These are phyloP conservation scores for Ormia ochracea DNA, from an alignment of 2,888 invertebrate genomes.

Conservation along the genomic window DNA sequence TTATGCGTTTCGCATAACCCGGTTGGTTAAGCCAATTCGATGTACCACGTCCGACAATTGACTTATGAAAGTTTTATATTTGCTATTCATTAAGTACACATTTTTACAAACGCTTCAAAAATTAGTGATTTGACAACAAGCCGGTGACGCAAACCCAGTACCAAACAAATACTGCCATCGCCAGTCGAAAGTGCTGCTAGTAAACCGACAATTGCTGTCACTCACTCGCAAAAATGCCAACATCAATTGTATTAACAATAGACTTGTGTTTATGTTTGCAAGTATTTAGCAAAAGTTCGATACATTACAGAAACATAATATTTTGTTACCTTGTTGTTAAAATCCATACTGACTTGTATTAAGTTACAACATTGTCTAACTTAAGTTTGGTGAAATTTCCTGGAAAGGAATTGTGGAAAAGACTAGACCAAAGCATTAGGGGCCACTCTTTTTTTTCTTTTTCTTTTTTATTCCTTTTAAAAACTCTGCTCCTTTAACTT, in stretches of 20 bases:
- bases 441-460: background rate
- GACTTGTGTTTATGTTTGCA: slow-evolving; percentile 9
- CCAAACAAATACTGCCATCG: background rate
- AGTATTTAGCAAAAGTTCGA: slow-evolving; percentile 23
- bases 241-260: background rate
- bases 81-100: no score
- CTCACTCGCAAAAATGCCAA: slow-evolving; percentile 26
- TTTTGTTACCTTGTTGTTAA: slow-evolving; percentile 6
- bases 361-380: slow-evolving; percentile 13
- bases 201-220: slow-evolving; percentile 40
- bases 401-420: slow-evolving; percentile 21
- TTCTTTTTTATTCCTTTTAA: background rate
- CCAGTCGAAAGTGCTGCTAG: background rate
- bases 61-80: no score
- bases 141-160: background rate
- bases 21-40: no score
- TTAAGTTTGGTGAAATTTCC: slow-evolving; percentile 30
- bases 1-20: no score
- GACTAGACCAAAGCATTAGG: background rate
- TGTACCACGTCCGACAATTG: no score
- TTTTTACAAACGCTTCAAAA: no score
- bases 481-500: background rate
- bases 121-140: no score
- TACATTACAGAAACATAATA: slow-evolving; percentile 26
- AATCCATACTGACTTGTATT: slow-evolving; percentile 19